phyloP scores from a whole-genome alignment of 2,113 vertebrate species.

The Heteronetta atricapilla region DNA sequence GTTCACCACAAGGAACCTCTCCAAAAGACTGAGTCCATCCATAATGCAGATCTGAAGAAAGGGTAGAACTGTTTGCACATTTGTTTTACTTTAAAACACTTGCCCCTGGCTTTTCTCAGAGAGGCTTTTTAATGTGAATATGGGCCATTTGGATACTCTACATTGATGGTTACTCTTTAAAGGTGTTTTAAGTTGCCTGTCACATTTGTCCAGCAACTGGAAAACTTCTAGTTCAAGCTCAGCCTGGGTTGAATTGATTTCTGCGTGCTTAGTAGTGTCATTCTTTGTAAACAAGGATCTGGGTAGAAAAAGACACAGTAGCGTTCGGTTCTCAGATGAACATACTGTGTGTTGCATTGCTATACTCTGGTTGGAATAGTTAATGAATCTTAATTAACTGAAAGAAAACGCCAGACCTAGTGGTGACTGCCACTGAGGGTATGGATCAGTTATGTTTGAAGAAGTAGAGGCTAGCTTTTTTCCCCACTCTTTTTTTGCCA shows the following conservation, averaged over 20 bases:
- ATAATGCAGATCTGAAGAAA: background rate
- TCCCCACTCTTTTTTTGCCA: background rate
- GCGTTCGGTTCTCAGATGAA: background rate
- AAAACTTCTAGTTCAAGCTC: background rate
- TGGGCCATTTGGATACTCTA: background rate
- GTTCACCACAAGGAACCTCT: background rate
- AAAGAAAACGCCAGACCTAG: background rate
- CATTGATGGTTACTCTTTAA: background rate
- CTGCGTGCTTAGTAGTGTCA: background rate
- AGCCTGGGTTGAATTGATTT: background rate
- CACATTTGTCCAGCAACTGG: background rate
- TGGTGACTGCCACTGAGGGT: background rate
- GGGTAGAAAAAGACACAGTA: background rate
- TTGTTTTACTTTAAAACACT: background rate
- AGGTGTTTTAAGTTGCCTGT: background rate
- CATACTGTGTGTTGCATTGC: background rate
- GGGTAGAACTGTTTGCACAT: background rate
- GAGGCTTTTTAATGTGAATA: background rate
- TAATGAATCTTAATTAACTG: background rate
- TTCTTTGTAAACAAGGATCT: background rate
- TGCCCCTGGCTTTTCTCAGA: background rate
- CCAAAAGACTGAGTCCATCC: background rate
- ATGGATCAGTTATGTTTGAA: background rate
- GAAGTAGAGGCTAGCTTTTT: background rate
- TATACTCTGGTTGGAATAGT: background rate